These are phyloP conservation scores for Callaeas wilsoni DNA, from an alignment of 2,113 vertebrate genomes.

Conservation along the genomic window DNA sequence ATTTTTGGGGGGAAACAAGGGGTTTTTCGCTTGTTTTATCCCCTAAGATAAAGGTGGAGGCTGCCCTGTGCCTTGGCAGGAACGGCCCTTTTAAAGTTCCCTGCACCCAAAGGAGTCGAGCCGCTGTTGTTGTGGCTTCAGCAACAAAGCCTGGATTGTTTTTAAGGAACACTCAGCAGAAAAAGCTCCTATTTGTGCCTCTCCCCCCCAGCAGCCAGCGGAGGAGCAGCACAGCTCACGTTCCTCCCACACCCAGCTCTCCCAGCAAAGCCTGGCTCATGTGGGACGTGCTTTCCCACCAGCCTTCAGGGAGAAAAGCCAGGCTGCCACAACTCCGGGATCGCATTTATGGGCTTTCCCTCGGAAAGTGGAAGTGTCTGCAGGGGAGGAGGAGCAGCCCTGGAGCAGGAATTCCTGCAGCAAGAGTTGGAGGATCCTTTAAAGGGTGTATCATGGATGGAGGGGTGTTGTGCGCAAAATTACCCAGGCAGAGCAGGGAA, in stretches of 20 bases:
- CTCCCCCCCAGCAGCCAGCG: not conserved
- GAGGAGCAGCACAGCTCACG: not conserved
- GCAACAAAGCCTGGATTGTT: conserved; percentile 34
- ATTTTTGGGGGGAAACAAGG: not conserved
- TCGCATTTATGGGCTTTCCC: rapidly evolving
- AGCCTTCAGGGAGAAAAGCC: not conserved
- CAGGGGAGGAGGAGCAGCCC: not conserved
- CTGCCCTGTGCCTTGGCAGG: not conserved
- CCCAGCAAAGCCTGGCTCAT: not conserved
- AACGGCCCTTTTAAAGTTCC: not conserved
- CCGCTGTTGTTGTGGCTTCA: not conserved
- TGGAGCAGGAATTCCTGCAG: not conserved
- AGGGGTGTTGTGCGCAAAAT: rapidly evolving
- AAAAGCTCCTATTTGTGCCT: not conserved
- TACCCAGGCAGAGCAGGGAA: not conserved
- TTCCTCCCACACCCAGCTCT: not conserved
- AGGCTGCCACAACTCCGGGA: not conserved
- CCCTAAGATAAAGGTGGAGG: not conserved
- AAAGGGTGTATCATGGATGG: rapidly evolving
- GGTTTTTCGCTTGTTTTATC: not conserved
- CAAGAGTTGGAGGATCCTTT: not conserved
- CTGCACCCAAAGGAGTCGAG: not conserved
- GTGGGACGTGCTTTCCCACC: not conserved
- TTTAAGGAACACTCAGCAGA: not conserved
- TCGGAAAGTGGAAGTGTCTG: rapidly evolving